Evolutionary conservation across 1,140 invertebrate genomes (phyloP), one percentile per base, ranked within the genome.

Genomic region (Metopolophium dirhodum): DNA sequence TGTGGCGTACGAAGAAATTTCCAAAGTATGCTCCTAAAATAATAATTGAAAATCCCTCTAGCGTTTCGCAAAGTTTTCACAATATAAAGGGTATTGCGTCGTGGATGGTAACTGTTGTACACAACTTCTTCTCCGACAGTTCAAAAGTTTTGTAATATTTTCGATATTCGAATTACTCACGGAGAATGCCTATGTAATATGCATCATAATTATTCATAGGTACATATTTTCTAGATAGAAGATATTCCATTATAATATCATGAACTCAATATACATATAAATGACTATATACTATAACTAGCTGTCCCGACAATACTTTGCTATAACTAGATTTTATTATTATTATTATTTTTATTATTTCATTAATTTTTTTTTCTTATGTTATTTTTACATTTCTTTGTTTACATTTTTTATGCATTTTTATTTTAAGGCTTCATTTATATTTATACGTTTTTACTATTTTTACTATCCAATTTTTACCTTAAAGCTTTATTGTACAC

Each of bases 31-130:
- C 54, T 45, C 37, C 37, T 41, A 68, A 90, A 90, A 90, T 90
- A 90, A 90, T 90, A 90, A 90, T 90, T 68, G 89, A 90, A 90
- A 90, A 90, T 90, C 89, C 89, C 54, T 90, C 54, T 90, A 45
- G 89, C 54, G 89, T 90, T 90, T 90, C 54, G 57, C 14, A 90
- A 90, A 90, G 89, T 90, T 90, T 90, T 90, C 89, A 68, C 89
- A 47, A 90, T 68, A 90, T 45, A 90, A 90, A 90, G 89, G 89
- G 37, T 45, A 90, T 68, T 37, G 26, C 11, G 7, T 26, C 2
- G 26, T 23, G 37, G 37, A 90, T 90, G 54, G 54, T 45, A 61
- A 90, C 89, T 90, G 37, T 68, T 90, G n/a, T 68, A 68, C n/a
- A 57, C 22, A 89, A 87, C 86, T 51, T 51, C 45, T 87, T 14